Conservation (phyloP, 2,113 vertebrate species). For the Ginglymostoma cirratum region DNA sequence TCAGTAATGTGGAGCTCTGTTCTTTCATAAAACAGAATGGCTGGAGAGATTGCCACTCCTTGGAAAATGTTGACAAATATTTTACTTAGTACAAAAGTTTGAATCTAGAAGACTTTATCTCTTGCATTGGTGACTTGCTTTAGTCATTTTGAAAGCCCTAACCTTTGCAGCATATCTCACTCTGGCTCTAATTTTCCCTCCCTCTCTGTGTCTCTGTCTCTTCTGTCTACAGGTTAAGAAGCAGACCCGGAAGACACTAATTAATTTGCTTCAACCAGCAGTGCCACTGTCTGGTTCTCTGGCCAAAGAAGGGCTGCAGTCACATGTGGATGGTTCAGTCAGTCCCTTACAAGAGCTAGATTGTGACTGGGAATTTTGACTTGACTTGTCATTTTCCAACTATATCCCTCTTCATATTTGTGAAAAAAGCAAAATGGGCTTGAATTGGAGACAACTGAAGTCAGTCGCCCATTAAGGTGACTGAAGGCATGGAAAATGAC, state of each 20-base stretch:
- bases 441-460: neutral
- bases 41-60: too few species aligned
- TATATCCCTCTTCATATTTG: neutral
- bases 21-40: too few species aligned
- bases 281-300: constrained; percentile 61
- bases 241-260: constrained; percentile 72
- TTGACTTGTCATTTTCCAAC: constrained; percentile 47
- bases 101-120: neutral
- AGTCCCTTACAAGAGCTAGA: constrained; percentile 44
- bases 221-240: constrained; percentile 72
- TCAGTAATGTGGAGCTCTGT: too few species aligned
- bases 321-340: constrained; percentile 45
- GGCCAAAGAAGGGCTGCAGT: constrained; percentile 46
- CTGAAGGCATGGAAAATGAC: neutral
- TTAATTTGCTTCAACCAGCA: constrained; percentile 78
- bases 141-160: neutral
- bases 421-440: neutral
- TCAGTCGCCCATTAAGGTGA: neutral
- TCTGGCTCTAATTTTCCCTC: neutral
- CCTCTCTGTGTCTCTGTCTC: constrained; percentile 3
- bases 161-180: neutral
- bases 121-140: neutral
- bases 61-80: too few species aligned
- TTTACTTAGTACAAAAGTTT: neutral
- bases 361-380: constrained; percentile 60